A percentile compares a stretch with the other conserved stretches of the same genome.
These are phyloP conservation scores for Axea sp. DNA, from an alignment of 2,888 invertebrate species.

Conservation along the genomic window DNA sequence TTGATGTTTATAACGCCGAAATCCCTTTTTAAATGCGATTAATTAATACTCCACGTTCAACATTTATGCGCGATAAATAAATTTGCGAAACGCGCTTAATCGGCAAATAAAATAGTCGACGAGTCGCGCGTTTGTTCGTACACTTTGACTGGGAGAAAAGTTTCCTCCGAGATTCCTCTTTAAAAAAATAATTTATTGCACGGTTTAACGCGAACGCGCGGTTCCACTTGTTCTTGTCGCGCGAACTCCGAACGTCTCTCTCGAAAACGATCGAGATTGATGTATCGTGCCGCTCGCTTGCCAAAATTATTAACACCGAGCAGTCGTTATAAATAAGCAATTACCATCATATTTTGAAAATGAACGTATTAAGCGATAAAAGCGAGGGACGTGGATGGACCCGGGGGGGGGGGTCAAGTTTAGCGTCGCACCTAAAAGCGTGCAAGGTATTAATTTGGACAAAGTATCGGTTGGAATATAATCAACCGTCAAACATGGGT, in stretches of 20 bases:
- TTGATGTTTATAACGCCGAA: too few relatives aligned
- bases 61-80: background rate
- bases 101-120: constrained; percentile 17
- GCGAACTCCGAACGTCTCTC: too few relatives aligned
- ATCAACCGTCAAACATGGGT: constrained; percentile 48
- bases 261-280: constrained; percentile 36
- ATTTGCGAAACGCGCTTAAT: constrained; percentile 3
- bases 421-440: constrained; percentile 47
- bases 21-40: too few relatives aligned
- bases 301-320: constrained; percentile 47
- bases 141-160: constrained; percentile 10
- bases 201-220: constrained; percentile 44
- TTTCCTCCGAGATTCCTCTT: constrained; percentile 10
- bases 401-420: constrained; percentile 9
- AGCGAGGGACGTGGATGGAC: background rate
- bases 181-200: constrained; percentile 51
- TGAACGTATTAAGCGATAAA: background rate
- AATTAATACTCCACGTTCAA: too few relatives aligned
- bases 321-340: constrained; percentile 40
- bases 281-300: too few relatives aligned
- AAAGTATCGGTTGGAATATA: constrained; percentile 56
- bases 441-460: constrained; percentile 48
- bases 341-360: constrained; percentile 17
- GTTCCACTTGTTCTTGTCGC: constrained; percentile 30
- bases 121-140: constrained; percentile 11